A percentile compares a stretch with the other conserved stretches of the same genome.
These are phyloP conservation scores for Poecile atricapillus DNA, from an alignment of 2,113 vertebrate genomes.

Conservation along the genomic window DNA sequence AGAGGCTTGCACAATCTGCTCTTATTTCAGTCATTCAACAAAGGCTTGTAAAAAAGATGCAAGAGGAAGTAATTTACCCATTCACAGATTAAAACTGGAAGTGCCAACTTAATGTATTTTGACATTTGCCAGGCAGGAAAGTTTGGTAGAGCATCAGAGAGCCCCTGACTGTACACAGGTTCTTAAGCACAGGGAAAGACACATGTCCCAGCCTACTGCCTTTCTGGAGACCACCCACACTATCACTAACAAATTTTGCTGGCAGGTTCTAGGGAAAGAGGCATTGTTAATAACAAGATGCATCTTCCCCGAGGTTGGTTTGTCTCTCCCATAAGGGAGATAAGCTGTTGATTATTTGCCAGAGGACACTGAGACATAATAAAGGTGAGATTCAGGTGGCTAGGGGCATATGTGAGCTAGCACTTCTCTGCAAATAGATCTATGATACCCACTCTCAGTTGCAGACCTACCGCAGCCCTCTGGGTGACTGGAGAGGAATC, in stretches of 20 bases:
- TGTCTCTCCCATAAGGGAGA: not conserved
- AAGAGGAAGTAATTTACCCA: conserved; percentile 58
- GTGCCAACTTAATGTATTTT: conserved; percentile 44
- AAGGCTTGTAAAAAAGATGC: conserved; percentile 42
- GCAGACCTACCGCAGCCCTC: conserved; percentile 33
- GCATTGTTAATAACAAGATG: not conserved
- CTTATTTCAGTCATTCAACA: conserved; percentile 43
- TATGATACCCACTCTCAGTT: not conserved
- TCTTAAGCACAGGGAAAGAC: not conserved
- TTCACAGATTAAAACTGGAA: conserved; percentile 56
- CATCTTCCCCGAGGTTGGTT: not conserved
- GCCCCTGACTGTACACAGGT: not conserved
- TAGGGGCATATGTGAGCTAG: not conserved
- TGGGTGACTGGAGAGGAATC: conserved; percentile 5
- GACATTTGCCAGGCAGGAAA: conserved; percentile 35
- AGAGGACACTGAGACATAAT: not conserved
- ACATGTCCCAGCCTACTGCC: not conserved
- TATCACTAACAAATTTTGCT: not conserved
- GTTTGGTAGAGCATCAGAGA: not conserved
- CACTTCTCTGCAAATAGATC: not conserved
- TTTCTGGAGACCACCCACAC: conserved; percentile 4
- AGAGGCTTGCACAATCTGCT: conserved; percentile 39
- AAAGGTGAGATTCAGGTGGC: not conserved
- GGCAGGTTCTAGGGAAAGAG: not conserved
- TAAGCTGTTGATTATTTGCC: not conserved